Evolutionary conservation across 2,113 vertebrate genomes (phyloP), one percentile per base, ranked within the genome.

Genomic region (Tympanuchus pallidicinctus): DNA sequence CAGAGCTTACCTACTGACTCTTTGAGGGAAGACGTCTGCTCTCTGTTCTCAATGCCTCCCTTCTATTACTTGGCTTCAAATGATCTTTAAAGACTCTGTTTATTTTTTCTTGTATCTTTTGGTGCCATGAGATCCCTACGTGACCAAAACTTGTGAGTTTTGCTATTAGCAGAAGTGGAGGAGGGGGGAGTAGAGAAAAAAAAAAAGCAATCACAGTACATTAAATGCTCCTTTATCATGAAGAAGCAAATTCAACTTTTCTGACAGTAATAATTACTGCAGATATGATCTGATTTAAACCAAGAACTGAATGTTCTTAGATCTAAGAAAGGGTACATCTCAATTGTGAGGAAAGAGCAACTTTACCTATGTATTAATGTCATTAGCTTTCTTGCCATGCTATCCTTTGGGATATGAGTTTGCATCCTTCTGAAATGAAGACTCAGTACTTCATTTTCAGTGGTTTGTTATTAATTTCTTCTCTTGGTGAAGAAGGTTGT

Each of bases 141-240:
- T 86, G 85, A 95, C 88, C 92, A 93, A 96, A 95, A 92, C 81
- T 64, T 92, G 65, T 85, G 75, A 91, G 86, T 82, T 92, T 95
- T 52, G 7, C 71, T 88, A 74, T 88, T 90, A 60, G 90, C 56
- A 95, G 76, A 91, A 94, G 81, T 74, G 86, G 78, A 94, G 85
- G 59, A 86, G 80, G 21, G 34, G 34, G 61, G 56, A 82, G 85
- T 79, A 94, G 36, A 88, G 42, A 22, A 77, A 74, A 67, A 36
- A 67, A 36, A 82, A 93, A 77, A 94, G 64, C 24, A 83, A 91
- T 92, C 86, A 60, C 40, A 40, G 2, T 93, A 85, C 64, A 32
- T 94, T 93, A 91, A 94, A 84, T 83, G 75, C 66, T 89, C 72
- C 92, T 83, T 92, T 82, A 81, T 81, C 14, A 12, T 81, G 78